Percentiles rank a stretch among this genome's conserved stretches.
These are phyloP conservation scores for Anthoscopus minutus DNA, from an alignment of 2,113 vertebrate species.

Conservation along the genomic window DNA sequence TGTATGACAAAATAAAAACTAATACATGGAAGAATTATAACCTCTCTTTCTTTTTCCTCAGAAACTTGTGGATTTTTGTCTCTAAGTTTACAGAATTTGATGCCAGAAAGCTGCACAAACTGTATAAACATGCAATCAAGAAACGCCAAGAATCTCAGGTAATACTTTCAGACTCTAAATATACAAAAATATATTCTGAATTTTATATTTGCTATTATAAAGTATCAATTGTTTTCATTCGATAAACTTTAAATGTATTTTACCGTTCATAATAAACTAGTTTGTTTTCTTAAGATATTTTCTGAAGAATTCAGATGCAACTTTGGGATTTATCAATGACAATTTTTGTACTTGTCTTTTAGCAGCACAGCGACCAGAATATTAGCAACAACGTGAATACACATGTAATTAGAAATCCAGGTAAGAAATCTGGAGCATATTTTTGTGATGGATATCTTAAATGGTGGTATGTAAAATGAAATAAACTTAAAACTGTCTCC, in stretches of 20 bases:
- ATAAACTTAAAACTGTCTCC: background rate
- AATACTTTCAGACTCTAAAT: constrained; percentile 8
- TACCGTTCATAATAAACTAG: background rate
- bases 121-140: constrained; percentile 98
- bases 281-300: constrained; percentile 4
- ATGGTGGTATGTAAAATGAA: background rate
- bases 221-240: background rate
- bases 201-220: background rate
- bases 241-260: background rate
- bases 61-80: constrained; percentile 98
- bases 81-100: constrained; percentile 99
- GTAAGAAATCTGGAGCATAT: constrained; percentile 60
- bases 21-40: background rate
- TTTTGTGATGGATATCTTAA: background rate
- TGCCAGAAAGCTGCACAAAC: constrained; percentile 94
- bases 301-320: background rate
- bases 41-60: constrained; percentile 60
- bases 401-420: constrained; percentile 82
- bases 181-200: background rate
- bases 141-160: constrained; percentile 97
- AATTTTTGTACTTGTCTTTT: constrained; percentile 36
- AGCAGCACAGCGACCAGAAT: constrained; percentile 86
- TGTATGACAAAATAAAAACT: background rate
- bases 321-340: background rate
- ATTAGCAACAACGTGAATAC: constrained; percentile 75